Base-by-base conservation (phyloP, 2,113 vertebrate species). In the Calonectris borealis region DNA sequence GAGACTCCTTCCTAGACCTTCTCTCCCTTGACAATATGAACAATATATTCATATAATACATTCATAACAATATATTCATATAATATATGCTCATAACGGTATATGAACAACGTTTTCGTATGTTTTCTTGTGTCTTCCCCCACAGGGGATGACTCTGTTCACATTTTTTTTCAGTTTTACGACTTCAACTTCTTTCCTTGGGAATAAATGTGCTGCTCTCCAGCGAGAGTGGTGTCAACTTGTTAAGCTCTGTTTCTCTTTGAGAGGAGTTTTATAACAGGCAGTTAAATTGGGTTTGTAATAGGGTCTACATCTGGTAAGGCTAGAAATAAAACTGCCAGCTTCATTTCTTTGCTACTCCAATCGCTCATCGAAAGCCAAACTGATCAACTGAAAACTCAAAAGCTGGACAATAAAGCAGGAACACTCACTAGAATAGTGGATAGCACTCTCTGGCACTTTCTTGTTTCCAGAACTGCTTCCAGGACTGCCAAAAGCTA, bases 341-440 rank as follows among this genome's bases (percentile, higher is more conserved):
- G 34, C 36, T 93, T 65, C 2, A 48, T 69, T 93, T 90, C 51
- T 91, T 26, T 86, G 32, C 29, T 48, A 32, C 44, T 75, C 27
- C 17, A 61, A 31, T 61, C 32, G 34, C 15, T 78, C 51, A 64
- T 16, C 3, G 10, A 81, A 65, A 91, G 58, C n/a, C 54, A 85
- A 77, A 55, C 26, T 31, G 20, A 65, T 54, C 22, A 40, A 68
- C 38, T 29, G 54, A 80, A 91, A 77, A 66, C n/a, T 77, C 18
- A 48, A 62, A 86, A 86, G 32, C 31, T 1, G 3, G 40, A 51
- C 11, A 86, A 65, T 32, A 38, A 95, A 95, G 46, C 24, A 91
- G 48, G 55, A 83, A n/a, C 7, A 98, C 98, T 98, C 91, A 98
- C 98, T 97, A 36, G 97, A 98, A 86, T 97, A 98, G 58, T 52